A percentile compares a stretch with the other conserved stretches of the same genome.
Evolutionary conservation across 1,140 invertebrate genomes (phyloP).

Genomic region (Ips typographus): DNA sequence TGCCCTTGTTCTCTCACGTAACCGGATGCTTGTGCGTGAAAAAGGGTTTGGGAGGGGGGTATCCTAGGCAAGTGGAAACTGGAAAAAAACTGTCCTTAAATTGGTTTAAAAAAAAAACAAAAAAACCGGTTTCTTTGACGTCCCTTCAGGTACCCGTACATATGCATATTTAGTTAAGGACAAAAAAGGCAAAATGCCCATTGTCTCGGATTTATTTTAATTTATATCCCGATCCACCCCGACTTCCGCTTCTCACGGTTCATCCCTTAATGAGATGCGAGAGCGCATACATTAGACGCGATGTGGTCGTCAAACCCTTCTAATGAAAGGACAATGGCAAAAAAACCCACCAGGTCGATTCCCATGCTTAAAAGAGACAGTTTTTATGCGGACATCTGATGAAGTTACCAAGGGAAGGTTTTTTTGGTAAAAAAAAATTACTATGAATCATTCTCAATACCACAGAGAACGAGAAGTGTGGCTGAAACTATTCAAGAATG

Average conservation of each 20-base stretch:
- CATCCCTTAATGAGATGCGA: conserved; percentile 39
- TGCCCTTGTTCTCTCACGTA: conserved; percentile 19
- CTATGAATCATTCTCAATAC: too few relatives aligned
- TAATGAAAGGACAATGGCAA: conserved; percentile 27
- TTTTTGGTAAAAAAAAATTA: conserved; percentile 8
- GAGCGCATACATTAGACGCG: conserved; percentile 33
- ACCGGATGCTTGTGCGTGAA: conserved; percentile 19
- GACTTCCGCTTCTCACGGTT: conserved; percentile 38
- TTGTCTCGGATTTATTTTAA: not conserved
- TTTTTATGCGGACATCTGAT: conserved; percentile 37
- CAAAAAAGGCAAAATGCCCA: not conserved
- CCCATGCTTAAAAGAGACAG: conserved; percentile 23
- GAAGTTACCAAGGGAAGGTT: conserved; percentile 25
- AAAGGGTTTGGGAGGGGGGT: too few relatives aligned
- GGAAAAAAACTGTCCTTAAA: not conserved
- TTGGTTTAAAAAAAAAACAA: too few relatives aligned
- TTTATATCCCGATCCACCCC: conserved; percentile 28
- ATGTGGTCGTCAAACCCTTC: conserved; percentile 31
- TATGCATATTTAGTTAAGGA: not conserved
- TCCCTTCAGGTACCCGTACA: not conserved
- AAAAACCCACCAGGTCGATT: conserved; percentile 26
- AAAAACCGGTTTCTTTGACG: not conserved
- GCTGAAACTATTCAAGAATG: too few relatives aligned
- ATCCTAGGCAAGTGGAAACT: not conserved
- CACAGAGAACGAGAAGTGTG: too few relatives aligned